These are phyloP conservation scores for Chironomus tentans DNA, from an alignment of 2,888 invertebrate species.

Conservation along the genomic window DNA sequence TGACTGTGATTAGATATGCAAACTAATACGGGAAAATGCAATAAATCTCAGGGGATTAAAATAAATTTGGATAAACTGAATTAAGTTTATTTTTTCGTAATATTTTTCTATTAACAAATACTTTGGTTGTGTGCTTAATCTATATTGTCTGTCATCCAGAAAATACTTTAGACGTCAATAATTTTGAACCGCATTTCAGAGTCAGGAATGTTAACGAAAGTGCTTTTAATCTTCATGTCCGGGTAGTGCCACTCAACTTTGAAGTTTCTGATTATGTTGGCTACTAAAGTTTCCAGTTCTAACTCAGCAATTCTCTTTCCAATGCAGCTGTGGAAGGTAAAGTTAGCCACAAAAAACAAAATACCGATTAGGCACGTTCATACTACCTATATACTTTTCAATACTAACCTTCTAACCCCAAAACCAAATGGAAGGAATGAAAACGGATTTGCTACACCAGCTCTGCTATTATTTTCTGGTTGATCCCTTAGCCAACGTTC, in stretches of 20 bases:
- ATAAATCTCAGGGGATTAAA: no score
- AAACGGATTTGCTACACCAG: conserved; percentile 49
- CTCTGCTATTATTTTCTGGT: conserved; percentile 36
- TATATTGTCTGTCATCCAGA: no score
- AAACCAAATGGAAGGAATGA: conserved; percentile 57
- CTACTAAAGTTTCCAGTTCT: not conserved
- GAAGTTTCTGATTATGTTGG: not conserved
- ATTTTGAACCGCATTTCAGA: conserved; percentile 40
- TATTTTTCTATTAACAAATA: no score
- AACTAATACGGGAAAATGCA: no score
- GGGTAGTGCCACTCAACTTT: conserved; percentile 12
- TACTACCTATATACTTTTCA: no score
- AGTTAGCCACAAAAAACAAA: no score
- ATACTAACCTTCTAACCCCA: conserved; percentile 40
- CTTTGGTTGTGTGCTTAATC: no score
- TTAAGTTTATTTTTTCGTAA: no score
- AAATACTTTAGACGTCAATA: conserved; percentile 30
- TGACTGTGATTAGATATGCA: no score
- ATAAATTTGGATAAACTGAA: no score
- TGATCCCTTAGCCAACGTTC: conserved; percentile 54
- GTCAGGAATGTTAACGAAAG: conserved; percentile 34
- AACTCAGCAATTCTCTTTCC: conserved; percentile 12
- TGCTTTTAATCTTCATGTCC: conserved; percentile 6
- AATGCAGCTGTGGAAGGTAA: not conserved
- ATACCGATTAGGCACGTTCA: no score